These are phyloP conservation scores for Canis aureus DNA, from an alignment of 2,113 vertebrate genomes.

Conservation along the genomic window DNA sequence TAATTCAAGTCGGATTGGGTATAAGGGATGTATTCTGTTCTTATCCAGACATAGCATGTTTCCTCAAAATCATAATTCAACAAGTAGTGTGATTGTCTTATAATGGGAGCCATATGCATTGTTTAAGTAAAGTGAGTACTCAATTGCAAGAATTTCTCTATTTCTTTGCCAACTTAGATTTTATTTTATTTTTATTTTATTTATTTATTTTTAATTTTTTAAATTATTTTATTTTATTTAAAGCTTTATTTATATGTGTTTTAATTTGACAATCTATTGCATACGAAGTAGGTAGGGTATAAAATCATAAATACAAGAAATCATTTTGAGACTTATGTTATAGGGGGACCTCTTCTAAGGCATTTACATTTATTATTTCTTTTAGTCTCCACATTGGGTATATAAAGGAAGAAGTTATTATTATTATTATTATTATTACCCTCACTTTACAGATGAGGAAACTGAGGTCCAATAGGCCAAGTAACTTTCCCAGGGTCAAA, in stretches of 20 bases:
- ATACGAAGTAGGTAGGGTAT: neutral
- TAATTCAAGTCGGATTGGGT: neutral
- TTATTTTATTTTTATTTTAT: neutral
- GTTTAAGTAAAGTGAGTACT: neutral
- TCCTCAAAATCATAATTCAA: neutral
- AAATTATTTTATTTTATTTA: neutral
- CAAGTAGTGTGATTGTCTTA: neutral
- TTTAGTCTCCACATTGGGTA: neutral
- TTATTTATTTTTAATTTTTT: slow-evolving; percentile 31
- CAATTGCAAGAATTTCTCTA: neutral
- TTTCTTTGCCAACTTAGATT: neutral
- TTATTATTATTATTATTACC: neutral
- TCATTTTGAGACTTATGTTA: neutral
- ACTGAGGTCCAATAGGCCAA: neutral
- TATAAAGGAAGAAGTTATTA: neutral
- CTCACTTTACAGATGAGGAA: neutral
- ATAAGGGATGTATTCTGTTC: neutral
- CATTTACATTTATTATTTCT: neutral
- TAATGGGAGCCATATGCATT: neutral
- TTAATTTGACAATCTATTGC: neutral
- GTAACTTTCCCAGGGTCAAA: neutral
- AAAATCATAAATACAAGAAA: slow-evolving; percentile 51
- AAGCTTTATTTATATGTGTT: neutral
- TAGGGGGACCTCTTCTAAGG: neutral
- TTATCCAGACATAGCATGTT: neutral